These are phyloP conservation scores for Sminthurinus aureus DNA, from an alignment of 2,888 invertebrate species.

Conservation along the genomic window DNA sequence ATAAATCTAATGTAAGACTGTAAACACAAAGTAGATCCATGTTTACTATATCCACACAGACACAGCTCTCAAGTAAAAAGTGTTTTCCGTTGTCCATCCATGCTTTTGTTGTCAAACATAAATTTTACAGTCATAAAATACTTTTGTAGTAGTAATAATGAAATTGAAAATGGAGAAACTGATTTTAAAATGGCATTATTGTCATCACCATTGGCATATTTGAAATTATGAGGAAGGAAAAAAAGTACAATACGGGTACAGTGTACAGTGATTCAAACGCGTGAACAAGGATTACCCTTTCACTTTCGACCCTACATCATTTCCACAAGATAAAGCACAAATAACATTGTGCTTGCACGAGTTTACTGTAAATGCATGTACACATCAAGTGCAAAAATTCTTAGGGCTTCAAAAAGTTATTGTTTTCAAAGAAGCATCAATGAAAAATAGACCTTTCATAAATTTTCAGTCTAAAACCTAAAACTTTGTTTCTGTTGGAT, in stretches of 20 bases:
- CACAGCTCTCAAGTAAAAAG: too few species aligned
- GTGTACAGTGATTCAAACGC: slow-evolving; percentile 34
- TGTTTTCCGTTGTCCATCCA: slow-evolving; percentile 22
- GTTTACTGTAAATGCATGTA: neutral
- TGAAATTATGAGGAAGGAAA: neutral
- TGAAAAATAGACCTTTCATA: too few species aligned
- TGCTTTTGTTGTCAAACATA: slow-evolving; percentile 24
- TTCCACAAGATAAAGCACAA: slow-evolving; percentile 42
- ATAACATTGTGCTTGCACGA: neutral
- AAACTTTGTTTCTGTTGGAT: too few species aligned
- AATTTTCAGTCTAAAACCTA: too few species aligned
- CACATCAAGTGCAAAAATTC: too few species aligned
- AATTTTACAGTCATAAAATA: slow-evolving; percentile 2
- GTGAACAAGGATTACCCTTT: slow-evolving; percentile 16
- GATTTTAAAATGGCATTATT: neutral
- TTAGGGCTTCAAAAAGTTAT: neutral
- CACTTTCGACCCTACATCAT: slow-evolving; percentile 19
- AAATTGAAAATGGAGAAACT: slow-evolving; percentile 15
- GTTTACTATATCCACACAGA: too few species aligned
- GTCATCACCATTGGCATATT: neutral
- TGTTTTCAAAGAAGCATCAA: neutral
- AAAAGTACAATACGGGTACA: slow-evolving; percentile 13
- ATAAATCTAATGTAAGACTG: slow-evolving; percentile 7
- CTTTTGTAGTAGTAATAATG: neutral
- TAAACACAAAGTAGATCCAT: neutral